Conservation (phyloP, 2,113 vertebrate genomes). For the Mystacornis crossleyi region DNA sequence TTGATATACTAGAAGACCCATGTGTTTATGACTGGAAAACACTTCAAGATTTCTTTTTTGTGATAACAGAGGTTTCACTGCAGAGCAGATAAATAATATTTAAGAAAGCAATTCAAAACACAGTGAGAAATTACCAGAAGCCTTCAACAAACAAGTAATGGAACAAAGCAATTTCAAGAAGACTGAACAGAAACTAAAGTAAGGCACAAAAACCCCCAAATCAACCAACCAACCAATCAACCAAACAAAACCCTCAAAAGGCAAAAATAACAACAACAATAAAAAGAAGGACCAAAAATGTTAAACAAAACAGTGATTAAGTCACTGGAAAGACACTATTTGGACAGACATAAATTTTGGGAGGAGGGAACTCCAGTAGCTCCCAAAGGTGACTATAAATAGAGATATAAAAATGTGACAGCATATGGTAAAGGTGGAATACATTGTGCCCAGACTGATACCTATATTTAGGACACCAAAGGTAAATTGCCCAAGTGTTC, state of each 20-base stretch:
- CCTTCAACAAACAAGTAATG: neutral
- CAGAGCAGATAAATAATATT: neutral
- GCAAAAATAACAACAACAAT: neutral
- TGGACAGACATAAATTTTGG: neutral
- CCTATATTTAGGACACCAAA: neutral
- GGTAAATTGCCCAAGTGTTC: neutral
- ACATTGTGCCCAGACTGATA: neutral
- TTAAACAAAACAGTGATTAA: neutral
- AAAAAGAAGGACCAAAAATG: neutral
- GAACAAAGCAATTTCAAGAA: neutral
- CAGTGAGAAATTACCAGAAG: neutral
- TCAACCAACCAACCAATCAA: accelerated
- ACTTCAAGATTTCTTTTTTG: neutral
- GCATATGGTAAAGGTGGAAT: neutral
- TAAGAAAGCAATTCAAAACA: neutral
- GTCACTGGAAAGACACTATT: neutral
- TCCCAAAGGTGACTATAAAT: neutral
- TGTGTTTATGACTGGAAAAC: neutral
- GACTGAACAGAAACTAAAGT: neutral
- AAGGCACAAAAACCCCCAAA: neutral
- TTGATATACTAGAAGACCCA: neutral
- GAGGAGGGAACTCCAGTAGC: accelerated
- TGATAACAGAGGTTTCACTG: neutral
- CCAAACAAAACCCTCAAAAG: neutral
- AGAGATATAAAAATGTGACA: neutral